Evolutionary conservation across 2,888 invertebrate species (phyloP).

Genomic region (Habroteleia sp.): DNA sequence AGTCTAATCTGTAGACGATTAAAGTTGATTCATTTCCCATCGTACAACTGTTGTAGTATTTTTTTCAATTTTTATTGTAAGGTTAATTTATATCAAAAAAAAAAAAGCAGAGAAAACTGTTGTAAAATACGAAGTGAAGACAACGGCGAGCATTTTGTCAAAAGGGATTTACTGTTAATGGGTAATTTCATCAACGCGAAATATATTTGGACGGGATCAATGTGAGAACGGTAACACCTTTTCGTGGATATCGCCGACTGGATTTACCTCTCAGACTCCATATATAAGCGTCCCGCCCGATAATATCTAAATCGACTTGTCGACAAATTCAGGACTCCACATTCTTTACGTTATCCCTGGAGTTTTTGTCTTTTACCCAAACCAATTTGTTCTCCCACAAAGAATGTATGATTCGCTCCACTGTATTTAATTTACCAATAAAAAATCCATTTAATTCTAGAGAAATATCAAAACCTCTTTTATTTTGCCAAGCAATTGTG

Average conservation of each 20-base stretch:
- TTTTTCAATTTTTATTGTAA: too few species aligned
- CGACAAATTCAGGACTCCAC: constrained; percentile 54
- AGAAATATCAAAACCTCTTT: too few species aligned
- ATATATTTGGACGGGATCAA: constrained; percentile 43
- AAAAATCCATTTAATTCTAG: too few species aligned
- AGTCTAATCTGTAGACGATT: too few species aligned
- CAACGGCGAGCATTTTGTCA: constrained; percentile 14
- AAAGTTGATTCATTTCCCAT: too few species aligned
- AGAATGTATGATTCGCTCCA: too few species aligned
- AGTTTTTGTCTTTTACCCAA: constrained; percentile 3
- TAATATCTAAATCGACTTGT: constrained; percentile 58
- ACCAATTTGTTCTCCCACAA: too few species aligned
- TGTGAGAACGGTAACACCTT: constrained; percentile 53
- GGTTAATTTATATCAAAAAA: too few species aligned
- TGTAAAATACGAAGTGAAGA: constrained; percentile 17
- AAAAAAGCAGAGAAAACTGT: too few species aligned
- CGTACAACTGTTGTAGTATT: too few species aligned
- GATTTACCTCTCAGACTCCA: constrained; percentile 39
- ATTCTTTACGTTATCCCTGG: constrained; percentile 14
- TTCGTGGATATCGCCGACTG: constrained; percentile 31
- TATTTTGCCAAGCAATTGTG: too few species aligned
- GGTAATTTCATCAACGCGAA: constrained; percentile 40
- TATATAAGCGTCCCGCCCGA: constrained; percentile 30
- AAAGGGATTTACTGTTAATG: constrained; percentile 20
- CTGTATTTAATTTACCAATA: too few species aligned